A percentile compares a stretch with the other conserved stretches of the same genome.
phyloP scores from a whole-genome alignment of 2,797 vertebrate genomes.

The Myotis findleyi region DNA sequence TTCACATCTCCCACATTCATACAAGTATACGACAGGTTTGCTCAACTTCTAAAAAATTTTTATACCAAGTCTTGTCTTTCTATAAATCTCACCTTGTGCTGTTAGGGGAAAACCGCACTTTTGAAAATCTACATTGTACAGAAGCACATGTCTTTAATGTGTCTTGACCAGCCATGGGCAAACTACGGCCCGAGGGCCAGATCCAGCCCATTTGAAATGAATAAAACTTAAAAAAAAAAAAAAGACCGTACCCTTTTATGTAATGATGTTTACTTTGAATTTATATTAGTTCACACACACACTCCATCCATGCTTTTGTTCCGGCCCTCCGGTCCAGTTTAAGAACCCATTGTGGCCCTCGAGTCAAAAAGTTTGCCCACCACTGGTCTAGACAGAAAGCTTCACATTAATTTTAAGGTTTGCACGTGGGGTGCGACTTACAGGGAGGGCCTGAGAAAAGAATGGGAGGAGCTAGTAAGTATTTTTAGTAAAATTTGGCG shows the following conservation, averaged over 20 bases:
- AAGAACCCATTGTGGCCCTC: no score
- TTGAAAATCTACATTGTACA: slow-evolving; percentile 68
- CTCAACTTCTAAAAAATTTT: slow-evolving; percentile 64
- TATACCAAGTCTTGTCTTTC: slow-evolving; percentile 80
- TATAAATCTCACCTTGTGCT: slow-evolving; percentile 73
- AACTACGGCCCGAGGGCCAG: no score
- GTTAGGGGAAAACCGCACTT: slow-evolving; percentile 80
- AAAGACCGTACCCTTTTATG: no score
- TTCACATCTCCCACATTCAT: slow-evolving; percentile 87
- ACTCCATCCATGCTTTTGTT: no score
- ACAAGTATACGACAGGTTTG: slow-evolving; percentile 85
- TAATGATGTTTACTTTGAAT: no score
- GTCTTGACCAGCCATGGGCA: slow-evolving; percentile 41
- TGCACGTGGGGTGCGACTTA: slow-evolving; percentile 88
- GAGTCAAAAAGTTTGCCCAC: no score
- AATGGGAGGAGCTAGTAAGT: slow-evolving; percentile 90
- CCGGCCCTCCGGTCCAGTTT: no score
- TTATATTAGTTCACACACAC: no score
- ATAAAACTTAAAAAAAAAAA: no score
- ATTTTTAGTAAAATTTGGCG: slow-evolving; percentile 94
- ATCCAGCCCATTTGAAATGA: no score
- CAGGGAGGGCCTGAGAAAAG: slow-evolving; percentile 87
- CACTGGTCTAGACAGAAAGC: slow-evolving; percentile 89
- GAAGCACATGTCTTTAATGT: slow-evolving; percentile 90
- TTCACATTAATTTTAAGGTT: slow-evolving; percentile 94